Percentiles rank a stretch among this genome's conserved stretches.
These are phyloP conservation scores for Triplophysa siluroides DNA, from an alignment of 2,113 vertebrate species.

Conservation along the genomic window DNA sequence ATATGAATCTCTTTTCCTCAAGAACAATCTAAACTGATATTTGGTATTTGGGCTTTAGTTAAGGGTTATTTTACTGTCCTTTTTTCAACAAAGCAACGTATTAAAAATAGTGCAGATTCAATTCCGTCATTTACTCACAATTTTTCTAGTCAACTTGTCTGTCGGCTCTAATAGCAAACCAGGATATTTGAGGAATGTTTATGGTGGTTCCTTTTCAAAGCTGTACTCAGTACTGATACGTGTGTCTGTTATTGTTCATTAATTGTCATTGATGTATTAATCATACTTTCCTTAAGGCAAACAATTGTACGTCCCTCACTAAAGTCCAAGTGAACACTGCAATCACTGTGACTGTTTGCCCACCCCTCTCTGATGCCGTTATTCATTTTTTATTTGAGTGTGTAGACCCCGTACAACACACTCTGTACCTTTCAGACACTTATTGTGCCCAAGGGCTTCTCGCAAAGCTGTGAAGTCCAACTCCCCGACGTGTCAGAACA, in stretches of 20 bases:
- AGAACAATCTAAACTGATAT: background rate
- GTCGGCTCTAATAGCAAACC: no score
- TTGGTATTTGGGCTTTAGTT: no score
- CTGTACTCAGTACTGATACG: background rate
- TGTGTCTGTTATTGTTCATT: background rate
- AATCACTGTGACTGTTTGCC: background rate
- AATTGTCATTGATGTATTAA: background rate
- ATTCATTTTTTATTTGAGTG: background rate
- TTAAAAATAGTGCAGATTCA: no score
- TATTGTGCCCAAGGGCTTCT: constrained; percentile 21
- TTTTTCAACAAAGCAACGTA: background rate
- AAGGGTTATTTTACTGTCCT: no score
- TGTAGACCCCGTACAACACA: background rate
- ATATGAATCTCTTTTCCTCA: background rate
- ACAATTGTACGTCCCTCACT: background rate
- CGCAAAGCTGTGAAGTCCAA: constrained; percentile 23
- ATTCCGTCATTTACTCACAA: no score
- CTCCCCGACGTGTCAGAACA: constrained; percentile 34
- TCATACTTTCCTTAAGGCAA: background rate
- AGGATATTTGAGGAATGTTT: no score
- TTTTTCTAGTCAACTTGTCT: no score
- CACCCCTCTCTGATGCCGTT: background rate
- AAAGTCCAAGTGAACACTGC: background rate
- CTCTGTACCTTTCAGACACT: background rate
- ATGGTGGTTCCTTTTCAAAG: no score